These are phyloP conservation scores for Glaucopsyche alexis DNA, from an alignment of 2,888 invertebrate species.

Conservation along the genomic window DNA sequence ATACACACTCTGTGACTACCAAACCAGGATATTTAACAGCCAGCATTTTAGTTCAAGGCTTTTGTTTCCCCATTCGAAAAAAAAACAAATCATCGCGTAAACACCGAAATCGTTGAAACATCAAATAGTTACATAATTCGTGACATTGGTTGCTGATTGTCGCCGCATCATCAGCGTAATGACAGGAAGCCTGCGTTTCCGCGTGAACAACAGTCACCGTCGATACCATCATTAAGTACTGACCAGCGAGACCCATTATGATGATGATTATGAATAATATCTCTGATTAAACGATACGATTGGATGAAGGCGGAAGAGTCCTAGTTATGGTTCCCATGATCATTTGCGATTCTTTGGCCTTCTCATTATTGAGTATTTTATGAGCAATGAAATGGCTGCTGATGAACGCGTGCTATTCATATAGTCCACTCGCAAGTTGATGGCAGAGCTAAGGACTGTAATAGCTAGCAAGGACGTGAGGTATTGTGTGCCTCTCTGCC, in stretches of 20 bases:
- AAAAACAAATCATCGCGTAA: constrained; percentile 16
- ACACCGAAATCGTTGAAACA: constrained; percentile 21
- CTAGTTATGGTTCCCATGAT: constrained; percentile 3
- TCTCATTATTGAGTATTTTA: background rate
- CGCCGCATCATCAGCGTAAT: constrained; percentile 40
- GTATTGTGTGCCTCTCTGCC: no score
- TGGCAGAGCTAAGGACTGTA: no score
- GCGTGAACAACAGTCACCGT: constrained; percentile 41
- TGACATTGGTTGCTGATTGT: constrained; percentile 28
- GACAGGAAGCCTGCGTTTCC: constrained; percentile 44
- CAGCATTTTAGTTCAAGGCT: background rate
- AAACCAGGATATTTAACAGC: background rate
- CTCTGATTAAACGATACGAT: constrained; percentile 19
- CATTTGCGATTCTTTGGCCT: constrained; percentile 12
- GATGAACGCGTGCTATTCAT: background rate
- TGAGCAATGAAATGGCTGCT: background rate
- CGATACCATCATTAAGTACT: constrained; percentile 42
- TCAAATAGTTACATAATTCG: constrained; percentile 25
- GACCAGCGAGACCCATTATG: background rate
- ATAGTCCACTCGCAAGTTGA: no score
- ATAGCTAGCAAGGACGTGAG: no score
- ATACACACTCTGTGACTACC: background rate
- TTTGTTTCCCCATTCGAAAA: background rate
- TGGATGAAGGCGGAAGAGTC: constrained; percentile 1
- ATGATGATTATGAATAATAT: constrained; percentile 15